Evolutionary conservation across 2,888 invertebrate species (phyloP).

Genomic region (Erebia palarica): DNA sequence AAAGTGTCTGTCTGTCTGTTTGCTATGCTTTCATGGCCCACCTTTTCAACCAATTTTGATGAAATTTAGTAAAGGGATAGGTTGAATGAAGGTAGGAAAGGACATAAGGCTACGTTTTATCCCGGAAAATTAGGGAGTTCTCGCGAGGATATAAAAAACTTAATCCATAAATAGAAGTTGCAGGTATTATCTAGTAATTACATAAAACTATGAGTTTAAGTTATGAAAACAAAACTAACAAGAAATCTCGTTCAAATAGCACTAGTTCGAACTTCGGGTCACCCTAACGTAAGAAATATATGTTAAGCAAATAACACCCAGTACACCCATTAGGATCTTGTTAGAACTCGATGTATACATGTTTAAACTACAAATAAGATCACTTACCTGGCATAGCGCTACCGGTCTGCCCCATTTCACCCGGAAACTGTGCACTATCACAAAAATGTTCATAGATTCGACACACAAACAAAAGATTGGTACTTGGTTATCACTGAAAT

Average conservation of each 20-base stretch:
- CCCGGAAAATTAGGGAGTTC: too few relatives aligned
- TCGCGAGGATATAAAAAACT: too few relatives aligned
- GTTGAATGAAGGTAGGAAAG: too few relatives aligned
- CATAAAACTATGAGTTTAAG: not conserved
- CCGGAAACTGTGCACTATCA: constrained; percentile 36
- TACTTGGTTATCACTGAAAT: not conserved
- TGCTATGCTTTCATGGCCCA: too few relatives aligned
- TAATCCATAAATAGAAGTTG: too few relatives aligned
- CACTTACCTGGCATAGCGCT: constrained; percentile 75
- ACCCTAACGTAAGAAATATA: constrained; percentile 20
- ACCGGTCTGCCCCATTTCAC: constrained; percentile 71
- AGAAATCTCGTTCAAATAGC: not conserved
- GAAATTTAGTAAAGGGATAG: too few relatives aligned
- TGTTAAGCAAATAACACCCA: constrained; percentile 38
- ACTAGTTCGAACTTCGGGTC: not conserved
- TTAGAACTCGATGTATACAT: constrained; percentile 47
- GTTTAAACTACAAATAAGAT: constrained; percentile 50
- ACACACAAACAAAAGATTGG: constrained; percentile 21
- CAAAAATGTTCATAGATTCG: constrained; percentile 41
- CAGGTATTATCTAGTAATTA: not conserved
- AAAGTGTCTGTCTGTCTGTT: too few relatives aligned
- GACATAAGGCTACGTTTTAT: too few relatives aligned
- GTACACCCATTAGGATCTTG: constrained; percentile 52
- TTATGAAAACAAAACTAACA: not conserved
- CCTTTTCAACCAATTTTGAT: too few relatives aligned